Evolutionary conservation across 2,113 vertebrate genomes (phyloP).

Genomic region (Heptranchias perlo): DNA sequence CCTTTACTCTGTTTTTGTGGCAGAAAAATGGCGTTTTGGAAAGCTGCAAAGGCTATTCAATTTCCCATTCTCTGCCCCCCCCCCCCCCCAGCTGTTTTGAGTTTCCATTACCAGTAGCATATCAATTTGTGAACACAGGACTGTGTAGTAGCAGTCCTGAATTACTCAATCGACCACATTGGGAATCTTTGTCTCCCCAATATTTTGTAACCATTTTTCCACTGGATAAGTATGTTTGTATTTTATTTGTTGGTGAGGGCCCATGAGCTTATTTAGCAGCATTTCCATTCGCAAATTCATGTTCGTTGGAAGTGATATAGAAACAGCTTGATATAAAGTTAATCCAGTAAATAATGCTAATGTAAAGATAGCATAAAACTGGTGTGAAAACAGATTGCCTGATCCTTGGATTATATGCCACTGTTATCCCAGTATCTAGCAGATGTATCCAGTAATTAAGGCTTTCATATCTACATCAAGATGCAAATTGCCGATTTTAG

Average conservation of each 20-base stretch:
- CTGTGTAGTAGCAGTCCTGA: neutral
- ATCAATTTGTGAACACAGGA: neutral
- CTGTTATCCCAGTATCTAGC: neutral
- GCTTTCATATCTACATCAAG: neutral
- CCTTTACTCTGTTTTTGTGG: neutral
- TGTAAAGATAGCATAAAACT: constrained; percentile 26
- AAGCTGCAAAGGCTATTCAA: neutral
- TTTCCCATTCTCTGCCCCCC: too few relatives aligned
- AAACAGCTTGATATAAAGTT: neutral
- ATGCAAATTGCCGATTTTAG: constrained; percentile 13
- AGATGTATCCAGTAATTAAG: constrained; percentile 24
- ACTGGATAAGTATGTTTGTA: neutral
- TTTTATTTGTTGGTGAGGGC: neutral
- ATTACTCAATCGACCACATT: neutral
- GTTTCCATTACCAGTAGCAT: neutral
- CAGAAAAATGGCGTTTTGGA: neutral
- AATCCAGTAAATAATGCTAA: constrained; percentile 18
- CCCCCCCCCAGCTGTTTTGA: neutral
- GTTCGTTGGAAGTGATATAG: neutral
- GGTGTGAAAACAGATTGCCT: constrained; percentile 6
- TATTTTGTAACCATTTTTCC: neutral
- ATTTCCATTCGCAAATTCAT: neutral
- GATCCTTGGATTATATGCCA: constrained; percentile 2
- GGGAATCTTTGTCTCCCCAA: neutral
- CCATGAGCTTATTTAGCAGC: neutral